These are phyloP conservation scores for Drosophila nasuta DNA, from an alignment of 1,140 invertebrate species.

Conservation along the genomic window DNA sequence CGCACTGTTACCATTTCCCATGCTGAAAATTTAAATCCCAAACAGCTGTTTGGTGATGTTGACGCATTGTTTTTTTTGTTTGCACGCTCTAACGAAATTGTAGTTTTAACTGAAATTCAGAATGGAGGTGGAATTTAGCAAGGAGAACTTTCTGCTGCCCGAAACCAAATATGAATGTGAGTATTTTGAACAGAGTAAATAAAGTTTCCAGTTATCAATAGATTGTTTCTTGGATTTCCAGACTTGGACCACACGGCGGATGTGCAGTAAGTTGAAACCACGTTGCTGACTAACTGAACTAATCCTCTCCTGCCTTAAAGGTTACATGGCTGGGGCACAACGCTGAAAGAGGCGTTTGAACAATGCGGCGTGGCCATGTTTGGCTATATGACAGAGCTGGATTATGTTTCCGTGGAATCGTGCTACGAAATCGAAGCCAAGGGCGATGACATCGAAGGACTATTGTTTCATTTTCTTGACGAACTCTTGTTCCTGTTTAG, in stretches of 20 bases:
- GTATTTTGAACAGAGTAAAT: constrained; percentile 14
- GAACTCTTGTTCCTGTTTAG: constrained; percentile 97
- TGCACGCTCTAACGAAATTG: constrained; percentile 6
- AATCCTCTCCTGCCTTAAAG: constrained; percentile 85
- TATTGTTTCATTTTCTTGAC: constrained; percentile 97
- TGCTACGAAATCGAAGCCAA: constrained; percentile 93
- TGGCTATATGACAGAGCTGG: constrained; percentile 97
- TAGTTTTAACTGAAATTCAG: background rate
- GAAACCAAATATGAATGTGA: constrained; percentile 84
- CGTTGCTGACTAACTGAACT: background rate
- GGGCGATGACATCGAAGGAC: constrained; percentile 94
- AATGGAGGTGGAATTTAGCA: constrained; percentile 83
- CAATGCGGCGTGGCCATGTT: constrained; percentile 98
- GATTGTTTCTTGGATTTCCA: constrained; percentile 85
- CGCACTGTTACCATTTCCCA: constrained; percentile 15
- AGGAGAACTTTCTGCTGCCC: constrained; percentile 74
- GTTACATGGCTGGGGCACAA: constrained; percentile 96
- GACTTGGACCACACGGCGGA: constrained; percentile 99
- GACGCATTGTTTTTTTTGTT: constrained; percentile 3
- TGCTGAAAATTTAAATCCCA: background rate
- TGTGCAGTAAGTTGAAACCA: constrained; percentile 94
- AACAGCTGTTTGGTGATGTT: constrained; percentile 29
- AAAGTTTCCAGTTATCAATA: background rate
- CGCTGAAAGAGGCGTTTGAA: constrained; percentile 95
- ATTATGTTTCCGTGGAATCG: constrained; percentile 92